phyloP scores from a whole-genome alignment of 2,113 vertebrate genomes.

The Lethenteron camtschaticum region DNA sequence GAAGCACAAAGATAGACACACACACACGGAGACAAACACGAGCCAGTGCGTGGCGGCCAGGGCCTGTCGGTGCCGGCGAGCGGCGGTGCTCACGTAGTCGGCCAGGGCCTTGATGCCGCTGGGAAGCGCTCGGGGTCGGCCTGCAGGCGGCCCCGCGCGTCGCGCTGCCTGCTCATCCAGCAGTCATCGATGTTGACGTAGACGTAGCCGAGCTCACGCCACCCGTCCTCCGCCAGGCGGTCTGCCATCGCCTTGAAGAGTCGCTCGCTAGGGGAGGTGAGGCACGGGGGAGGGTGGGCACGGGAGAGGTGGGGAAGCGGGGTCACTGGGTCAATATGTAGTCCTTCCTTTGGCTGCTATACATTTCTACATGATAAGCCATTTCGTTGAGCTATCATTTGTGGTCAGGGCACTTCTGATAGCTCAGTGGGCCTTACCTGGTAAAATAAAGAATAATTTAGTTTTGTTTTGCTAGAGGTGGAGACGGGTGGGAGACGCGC shows the following conservation, averaged over 20 bases:
- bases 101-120: constrained; percentile 44
- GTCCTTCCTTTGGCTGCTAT: too few relatives aligned
- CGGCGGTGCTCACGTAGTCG: constrained; percentile 28
- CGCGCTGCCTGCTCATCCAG: constrained; percentile 48
- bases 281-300: not conserved
- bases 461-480: too few relatives aligned
- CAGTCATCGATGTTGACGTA: constrained; percentile 85
- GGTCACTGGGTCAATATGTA: not conserved
- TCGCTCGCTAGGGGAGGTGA: constrained; percentile 25
- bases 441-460: too few relatives aligned
- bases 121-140: constrained; percentile 52
- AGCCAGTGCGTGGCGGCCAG: too few relatives aligned
- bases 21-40: too few relatives aligned
- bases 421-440: too few relatives aligned
- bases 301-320: not conserved
- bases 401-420: too few relatives aligned
- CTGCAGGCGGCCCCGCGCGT: constrained; percentile 28
- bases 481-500: too few relatives aligned
- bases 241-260: constrained; percentile 76
- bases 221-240: constrained; percentile 37
- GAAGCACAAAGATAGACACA: too few relatives aligned
- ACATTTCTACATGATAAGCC: too few relatives aligned
- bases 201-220: constrained; percentile 33
- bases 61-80: too few relatives aligned
- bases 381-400: too few relatives aligned